phyloP scores from a whole-genome alignment of 2,797 vertebrate genomes.

The Chelon labrosus region DNA sequence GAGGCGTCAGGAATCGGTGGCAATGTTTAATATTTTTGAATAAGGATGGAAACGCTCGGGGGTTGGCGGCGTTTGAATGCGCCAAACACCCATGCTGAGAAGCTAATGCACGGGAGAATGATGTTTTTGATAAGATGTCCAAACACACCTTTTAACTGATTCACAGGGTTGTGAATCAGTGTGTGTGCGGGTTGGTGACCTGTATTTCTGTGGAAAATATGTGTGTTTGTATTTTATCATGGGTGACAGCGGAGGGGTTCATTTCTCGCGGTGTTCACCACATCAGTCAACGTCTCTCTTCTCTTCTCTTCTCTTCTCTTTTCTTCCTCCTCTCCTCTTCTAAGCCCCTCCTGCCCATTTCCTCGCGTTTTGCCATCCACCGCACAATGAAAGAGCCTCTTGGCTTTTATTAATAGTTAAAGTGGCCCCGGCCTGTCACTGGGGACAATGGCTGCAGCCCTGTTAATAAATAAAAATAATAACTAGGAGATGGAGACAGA shows the following conservation, averaged over 20 bases:
- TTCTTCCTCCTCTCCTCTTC: slow-evolving; percentile 4
- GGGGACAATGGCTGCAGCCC: slow-evolving; percentile 84
- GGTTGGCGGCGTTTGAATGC: background rate
- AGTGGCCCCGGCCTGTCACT: slow-evolving; percentile 88
- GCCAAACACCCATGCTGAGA: slow-evolving; percentile 16
- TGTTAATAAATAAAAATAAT: slow-evolving; percentile 96
- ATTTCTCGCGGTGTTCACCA: slow-evolving; percentile 47
- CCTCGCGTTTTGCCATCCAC: slow-evolving; percentile 67
- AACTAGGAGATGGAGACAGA: slow-evolving; percentile 81
- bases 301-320: slow-evolving; percentile 1
- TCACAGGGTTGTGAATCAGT: background rate
- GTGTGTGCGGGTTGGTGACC: background rate
- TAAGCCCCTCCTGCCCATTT: slow-evolving; percentile 64
- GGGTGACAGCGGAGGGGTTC: slow-evolving; percentile 32
- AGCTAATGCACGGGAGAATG: background rate
- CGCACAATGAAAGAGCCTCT: slow-evolving; percentile 82
- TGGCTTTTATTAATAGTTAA: slow-evolving; percentile 93
- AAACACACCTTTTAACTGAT: slow-evolving; percentile 5
- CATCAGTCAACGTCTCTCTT: slow-evolving; percentile 58
- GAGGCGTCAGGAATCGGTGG: background rate
- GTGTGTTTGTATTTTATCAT: slow-evolving; percentile 37
- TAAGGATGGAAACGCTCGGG: slow-evolving; percentile 18
- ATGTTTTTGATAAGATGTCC: slow-evolving; percentile 11
- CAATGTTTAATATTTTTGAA: background rate
- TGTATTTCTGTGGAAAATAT: background rate